A percentile compares a stretch with the other conserved stretches of the same genome.
Evolutionary conservation across 2,113 vertebrate species (phyloP).

Genomic region (Brienomyrus longianalis): DNA sequence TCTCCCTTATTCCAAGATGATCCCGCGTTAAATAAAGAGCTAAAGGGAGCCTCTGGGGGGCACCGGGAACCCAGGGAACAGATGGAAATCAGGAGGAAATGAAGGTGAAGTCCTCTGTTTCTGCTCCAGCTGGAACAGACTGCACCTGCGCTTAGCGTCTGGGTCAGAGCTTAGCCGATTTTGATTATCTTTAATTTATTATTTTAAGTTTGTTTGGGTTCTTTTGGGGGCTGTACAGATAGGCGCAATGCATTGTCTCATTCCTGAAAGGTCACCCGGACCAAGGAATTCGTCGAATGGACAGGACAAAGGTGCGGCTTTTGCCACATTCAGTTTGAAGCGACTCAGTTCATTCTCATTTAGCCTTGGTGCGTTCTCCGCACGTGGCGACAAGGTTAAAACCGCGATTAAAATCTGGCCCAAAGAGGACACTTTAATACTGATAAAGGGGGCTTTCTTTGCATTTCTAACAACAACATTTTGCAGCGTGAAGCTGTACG

Average conservation of each 20-base stretch:
- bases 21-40: slow-evolving; percentile 6
- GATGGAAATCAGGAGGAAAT: slow-evolving; percentile 15
- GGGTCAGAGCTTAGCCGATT: background rate
- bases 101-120: background rate
- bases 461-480: background rate
- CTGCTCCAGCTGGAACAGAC: slow-evolving; percentile 17
- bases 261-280: background rate
- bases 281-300: background rate
- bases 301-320: background rate
- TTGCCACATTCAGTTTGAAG: background rate
- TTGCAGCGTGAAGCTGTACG: background rate
- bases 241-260: background rate
- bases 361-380: background rate
- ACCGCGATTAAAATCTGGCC: background rate
- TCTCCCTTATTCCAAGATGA: slow-evolving; percentile 4
- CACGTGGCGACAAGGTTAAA: background rate
- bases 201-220: background rate
- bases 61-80: background rate
- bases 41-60: background rate
- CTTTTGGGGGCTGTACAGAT: background rate
- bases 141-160: slow-evolving; percentile 15
- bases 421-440: background rate
- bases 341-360: background rate
- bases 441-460: background rate
- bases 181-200: slow-evolving; percentile 15